Evolutionary conservation across 2,888 invertebrate genomes (phyloP).

Genomic region (Sinentomon sp.): DNA sequence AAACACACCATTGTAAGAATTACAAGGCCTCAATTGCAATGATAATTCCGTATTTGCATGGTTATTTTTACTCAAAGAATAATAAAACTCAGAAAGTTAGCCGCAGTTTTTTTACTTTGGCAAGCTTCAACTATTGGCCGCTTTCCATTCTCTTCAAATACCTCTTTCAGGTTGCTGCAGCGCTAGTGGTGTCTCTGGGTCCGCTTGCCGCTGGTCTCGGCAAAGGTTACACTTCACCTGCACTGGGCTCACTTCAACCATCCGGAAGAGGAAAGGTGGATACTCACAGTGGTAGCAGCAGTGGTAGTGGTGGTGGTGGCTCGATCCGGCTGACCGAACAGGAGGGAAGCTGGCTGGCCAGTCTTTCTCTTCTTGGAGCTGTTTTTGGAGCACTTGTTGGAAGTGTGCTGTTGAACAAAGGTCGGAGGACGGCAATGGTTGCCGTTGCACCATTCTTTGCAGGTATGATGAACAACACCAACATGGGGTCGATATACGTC

Average conservation of each 20-base stretch:
- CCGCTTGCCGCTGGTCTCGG: constrained; percentile 50
- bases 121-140: too few relatives aligned
- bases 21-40: too few relatives aligned
- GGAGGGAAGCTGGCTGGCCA: constrained; percentile 55
- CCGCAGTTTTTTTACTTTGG: too few relatives aligned
- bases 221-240: constrained; percentile 56
- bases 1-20: too few relatives aligned
- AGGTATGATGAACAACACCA: too few relatives aligned
- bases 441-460: constrained; percentile 44
- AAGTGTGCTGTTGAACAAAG: constrained; percentile 45
- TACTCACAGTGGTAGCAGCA: too few relatives aligned
- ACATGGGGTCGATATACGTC: too few relatives aligned
- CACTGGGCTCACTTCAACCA: constrained; percentile 44
- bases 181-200: constrained; percentile 46
- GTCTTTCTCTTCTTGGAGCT: constrained; percentile 46
- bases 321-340: constrained; percentile 25
- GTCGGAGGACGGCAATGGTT: constrained; percentile 37
- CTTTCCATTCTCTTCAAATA: too few relatives aligned
- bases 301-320: constrained; percentile 1
- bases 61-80: too few relatives aligned
- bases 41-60: too few relatives aligned
- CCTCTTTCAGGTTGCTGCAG: constrained; percentile 38
- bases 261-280: too few relatives aligned
- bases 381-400: constrained; percentile 50
- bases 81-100: too few relatives aligned